phyloP scores from a whole-genome alignment of 2,888 invertebrate genomes.

The Punctoribates punctum region DNA sequence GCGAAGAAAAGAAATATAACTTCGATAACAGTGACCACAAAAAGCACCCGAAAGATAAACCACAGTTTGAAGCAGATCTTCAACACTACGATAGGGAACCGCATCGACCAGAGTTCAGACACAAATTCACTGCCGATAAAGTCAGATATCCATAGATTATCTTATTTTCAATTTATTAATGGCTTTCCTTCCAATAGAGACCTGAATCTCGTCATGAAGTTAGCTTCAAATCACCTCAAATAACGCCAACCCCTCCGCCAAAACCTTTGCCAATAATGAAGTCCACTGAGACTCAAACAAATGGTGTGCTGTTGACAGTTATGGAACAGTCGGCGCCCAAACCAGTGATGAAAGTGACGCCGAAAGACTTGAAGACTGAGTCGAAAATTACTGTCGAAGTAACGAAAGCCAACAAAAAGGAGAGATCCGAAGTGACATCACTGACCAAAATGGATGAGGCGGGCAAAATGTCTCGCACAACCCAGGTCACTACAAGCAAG shows the following conservation, averaged over 20 bases:
- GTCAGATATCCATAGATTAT: neutral
- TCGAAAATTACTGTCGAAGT: conserved; percentile 34
- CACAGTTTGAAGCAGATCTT: neutral
- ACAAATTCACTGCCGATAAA: conserved; percentile 25
- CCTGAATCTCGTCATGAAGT: conserved; percentile 24
- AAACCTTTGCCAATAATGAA: conserved; percentile 25
- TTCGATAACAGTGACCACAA: neutral
- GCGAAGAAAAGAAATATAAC: conserved; percentile 16
- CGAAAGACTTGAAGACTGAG: conserved; percentile 37
- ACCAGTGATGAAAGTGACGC: conserved; percentile 8
- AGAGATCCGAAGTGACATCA: conserved; percentile 36
- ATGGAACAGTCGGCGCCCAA: neutral
- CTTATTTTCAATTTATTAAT: neutral
- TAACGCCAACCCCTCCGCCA: neutral
- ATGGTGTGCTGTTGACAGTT: neutral
- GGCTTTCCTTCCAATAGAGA: neutral
- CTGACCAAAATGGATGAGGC: conserved; percentile 39
- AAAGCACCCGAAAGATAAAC: neutral
- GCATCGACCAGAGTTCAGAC: neutral
- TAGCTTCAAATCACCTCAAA: neutral
- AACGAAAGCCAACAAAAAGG: conserved; percentile 11
- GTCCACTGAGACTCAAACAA: conserved; percentile 19
- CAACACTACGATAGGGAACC: conserved; percentile 26
- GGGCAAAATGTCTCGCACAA: conserved; percentile 41
- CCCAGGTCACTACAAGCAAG: conserved; percentile 38